Base-by-base conservation (phyloP, 2,797 vertebrate genomes). In the Melanotaenia parkinsoni region DNA sequence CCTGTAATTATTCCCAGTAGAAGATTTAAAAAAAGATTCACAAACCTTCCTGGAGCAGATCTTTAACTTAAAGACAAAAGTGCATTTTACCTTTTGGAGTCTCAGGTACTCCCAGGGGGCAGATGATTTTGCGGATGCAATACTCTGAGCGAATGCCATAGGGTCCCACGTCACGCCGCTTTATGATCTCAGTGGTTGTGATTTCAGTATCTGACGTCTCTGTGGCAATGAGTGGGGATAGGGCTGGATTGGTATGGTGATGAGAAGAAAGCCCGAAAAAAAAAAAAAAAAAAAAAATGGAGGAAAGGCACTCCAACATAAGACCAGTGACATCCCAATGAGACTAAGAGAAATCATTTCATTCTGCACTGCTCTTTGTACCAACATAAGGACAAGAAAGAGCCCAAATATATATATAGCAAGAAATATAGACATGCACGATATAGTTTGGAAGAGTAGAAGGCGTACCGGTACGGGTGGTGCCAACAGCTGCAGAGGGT, bases 131-230 rank as follows among this genome's bases (percentile, higher is more conserved):
- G 74, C 98, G 95, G 83, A 99, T 96, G 85, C 97, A 99, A 85
- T 99, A 99, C 82, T 99, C 98, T 0, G 98, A 98, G 33, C 97
- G 96, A 85, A 99, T 97, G 67, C 97, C 97, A 0, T 98, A 98
- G 0, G 96, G 97, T 43, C 97, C 97, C 67, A 99, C 98, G 54
- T 99, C 98, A 56, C 97, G 94, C 3, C 98, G 92, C 85, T 99
- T 99, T 91, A 99, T 99, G 90, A 99, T 99, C 95, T 99, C 98
- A 1, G 98, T 99, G 67, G 98, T 99, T 79, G 96, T 99, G 89
- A 99, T 99, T 92, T 99, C 98, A 1, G 96, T 98, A 63, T 99
- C 98, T 3, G 98, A 95, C 1, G 97, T 98, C 94, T 99, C 98
- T 99, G 92, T 86, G 84, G 94, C 76, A 92, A 92, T 88, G 89